Evolutionary conservation across 2,113 vertebrate genomes (phyloP), one percentile per base, ranked within the genome.

Genomic region (Vidua macroura): DNA sequence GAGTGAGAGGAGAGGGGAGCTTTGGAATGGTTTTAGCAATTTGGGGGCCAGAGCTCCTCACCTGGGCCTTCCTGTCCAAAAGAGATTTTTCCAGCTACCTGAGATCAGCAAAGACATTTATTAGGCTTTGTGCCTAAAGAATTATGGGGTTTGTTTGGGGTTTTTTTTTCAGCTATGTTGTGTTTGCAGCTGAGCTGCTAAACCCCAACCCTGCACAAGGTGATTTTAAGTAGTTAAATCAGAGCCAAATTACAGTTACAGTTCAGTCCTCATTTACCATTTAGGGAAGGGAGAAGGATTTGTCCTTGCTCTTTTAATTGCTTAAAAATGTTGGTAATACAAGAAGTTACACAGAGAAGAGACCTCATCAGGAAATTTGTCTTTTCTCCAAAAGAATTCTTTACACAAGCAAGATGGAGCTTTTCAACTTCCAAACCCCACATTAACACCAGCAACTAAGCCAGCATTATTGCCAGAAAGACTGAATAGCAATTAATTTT

Each of bases 401-500:
- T 81, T 74, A 68, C 49, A 64, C 39, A 63, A 90, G 84, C 66
- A 83, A 22, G 52, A 64, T 41, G 43, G 33, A 60, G 63, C 67
- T 83, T 74, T 95, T 80, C 46, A 87, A 22, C 51, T 85, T 90
- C 70, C 60, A 88, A 85, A 46, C 63, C 33, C n/a, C 43, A 73
- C 46, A 30, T 53, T 83, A 92, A 18, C 58, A 63, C 72, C 58
- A 87, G 63, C 70, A 83, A 14, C 59, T 74, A 12, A 25, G 46
- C 41, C 84, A 37, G 60, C 84, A 75, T 62, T 79, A 69, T 51
- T 94, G 48, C 72, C 85, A 92, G 59, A 44, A 69, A 60, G 62
- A 41, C 80, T 86, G 88, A 92, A 60, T 31, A 72, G 86, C 41
- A 72, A 37, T 86, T 91, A 41, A 41, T 93, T 94, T 88, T 86